Evolutionary conservation across 1,140 invertebrate species (phyloP), one percentile per base, ranked within the genome.

Genomic region (Aphidius gifuensis): DNA sequence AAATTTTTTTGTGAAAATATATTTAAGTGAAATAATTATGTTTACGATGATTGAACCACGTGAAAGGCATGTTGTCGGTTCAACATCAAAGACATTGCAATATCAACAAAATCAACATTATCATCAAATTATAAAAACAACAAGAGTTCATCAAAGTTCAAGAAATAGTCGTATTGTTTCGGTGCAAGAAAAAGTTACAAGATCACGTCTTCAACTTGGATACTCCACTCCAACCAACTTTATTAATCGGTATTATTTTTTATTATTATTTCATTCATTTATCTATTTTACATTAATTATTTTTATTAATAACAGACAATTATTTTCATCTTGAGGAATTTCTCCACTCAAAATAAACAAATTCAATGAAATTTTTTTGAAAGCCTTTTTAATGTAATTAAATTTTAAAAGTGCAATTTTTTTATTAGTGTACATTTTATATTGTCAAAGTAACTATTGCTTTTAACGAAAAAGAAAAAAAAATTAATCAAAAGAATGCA

Each of bases 151-250:
- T 45, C 80, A 80, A 11, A 76, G 71, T 46, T 78, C 75, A 7
- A 69, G 71, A 45, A 74, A 68, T 60, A 59, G 73, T 5, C 72
- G 75, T 49, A 75, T 80, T 68, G 78, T 81, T 59, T 80, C 78
- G 2, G 79, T 80, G 4, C 80, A 81, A 58, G 80, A 80, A 69
- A 81, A 76, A 66, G 80, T 81, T 62, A 76, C 80, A 68, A 73
- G 80, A 40, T 81, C 80, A 21, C 68, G 80, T 50, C 68, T 81
- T 11, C 80, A 81, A 66, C 73, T 81, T 45, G 80, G 80, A 61
- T 81, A 81, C 56, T 81, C 80, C 5, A 81, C 80, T 53, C 80
- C 80, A 40, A 81, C 80, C 32, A 74, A 72, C 64, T 81, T 80
- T 65, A 80, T 81, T 62, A 80, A 78, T 69, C 78, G 80, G 79